Conservation (phyloP, 2,888 invertebrate species). For the Temnothorax unifasciatus region DNA sequence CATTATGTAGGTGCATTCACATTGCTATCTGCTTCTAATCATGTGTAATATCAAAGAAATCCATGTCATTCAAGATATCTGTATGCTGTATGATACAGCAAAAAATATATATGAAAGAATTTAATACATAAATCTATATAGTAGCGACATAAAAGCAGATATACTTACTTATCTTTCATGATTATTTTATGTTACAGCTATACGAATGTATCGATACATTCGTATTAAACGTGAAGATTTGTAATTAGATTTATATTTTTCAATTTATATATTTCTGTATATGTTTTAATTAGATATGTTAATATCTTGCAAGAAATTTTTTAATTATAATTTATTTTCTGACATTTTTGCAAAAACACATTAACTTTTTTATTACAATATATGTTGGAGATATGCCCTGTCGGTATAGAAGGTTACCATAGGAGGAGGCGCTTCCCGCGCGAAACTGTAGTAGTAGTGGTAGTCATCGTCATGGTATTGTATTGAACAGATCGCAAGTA, state of each 20-base stretch:
- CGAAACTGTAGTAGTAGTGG: too few relatives aligned
- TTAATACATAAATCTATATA: neutral
- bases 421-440: too few relatives aligned
- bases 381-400: neutral
- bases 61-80: neutral
- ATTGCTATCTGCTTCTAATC: neutral
- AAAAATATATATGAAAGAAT: neutral
- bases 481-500: too few relatives aligned
- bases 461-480: too few relatives aligned
- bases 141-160: neutral
- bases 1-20: neutral
- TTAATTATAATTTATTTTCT: neutral
- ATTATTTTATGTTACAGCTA: neutral
- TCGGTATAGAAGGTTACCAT: too few relatives aligned
- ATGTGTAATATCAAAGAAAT: neutral
- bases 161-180: neutral
- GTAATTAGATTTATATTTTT: constrained; percentile 8
- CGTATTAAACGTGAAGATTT: neutral
- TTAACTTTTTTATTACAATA: neutral
- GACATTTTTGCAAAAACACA: neutral
- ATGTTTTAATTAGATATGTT: neutral
- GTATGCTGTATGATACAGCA: neutral
- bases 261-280: neutral
- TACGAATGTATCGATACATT: neutral
- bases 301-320: neutral